Evolutionary conservation across 2,888 invertebrate species (phyloP), one percentile per base, ranked within the genome.

Genomic region (Caenorhabditis sp.): DNA sequence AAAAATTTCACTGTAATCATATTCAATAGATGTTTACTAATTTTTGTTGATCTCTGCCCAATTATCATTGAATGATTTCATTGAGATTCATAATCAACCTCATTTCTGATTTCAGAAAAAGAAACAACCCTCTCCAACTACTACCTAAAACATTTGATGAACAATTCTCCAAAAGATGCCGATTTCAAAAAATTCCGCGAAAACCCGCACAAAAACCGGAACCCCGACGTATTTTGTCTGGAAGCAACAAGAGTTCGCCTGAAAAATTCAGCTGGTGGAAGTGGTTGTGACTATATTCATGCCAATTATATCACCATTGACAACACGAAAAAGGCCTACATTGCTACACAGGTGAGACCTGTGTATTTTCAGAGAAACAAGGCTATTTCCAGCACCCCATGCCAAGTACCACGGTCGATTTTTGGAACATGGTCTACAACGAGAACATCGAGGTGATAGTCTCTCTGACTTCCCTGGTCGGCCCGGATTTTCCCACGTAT

Each of bases 281-380:
- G 23, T 56, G 21, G 5, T 7, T 17, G 26, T 1, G 57, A 58
- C 17, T 58, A 58, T 36, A 58, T 58, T 20, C 57, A 58, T 36
- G 57, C 57, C 5, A 58, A 58, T 20, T 20, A 36, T 23, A 36
- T 58, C 17, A 20, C n/a, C 20, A 25, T 58, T 58, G 57, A 58
- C 5, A 36, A 36, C 27, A n/a, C 26, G 31, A 58, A 58, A 14
- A 23, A 27, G 21, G 14, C 14, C 2, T 58, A 58, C 20, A 58
- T 58, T 20, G 20, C 20, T 14, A 58, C 57, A 10, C 57, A 31
- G 31, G 31, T 31, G 4, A 10, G 31, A 31, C 31, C 4, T n/a
- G n/a, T n/a, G n/a, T n/a, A n/a, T 31, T 31, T 31, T 31, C 31
- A 31, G 31, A 31, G n/a, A n/a, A n/a, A n/a, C n/a, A n/a, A n/a